These are phyloP conservation scores for Steinernema carpocapsae DNA, from an alignment of 2,888 invertebrate genomes.

Conservation along the genomic window DNA sequence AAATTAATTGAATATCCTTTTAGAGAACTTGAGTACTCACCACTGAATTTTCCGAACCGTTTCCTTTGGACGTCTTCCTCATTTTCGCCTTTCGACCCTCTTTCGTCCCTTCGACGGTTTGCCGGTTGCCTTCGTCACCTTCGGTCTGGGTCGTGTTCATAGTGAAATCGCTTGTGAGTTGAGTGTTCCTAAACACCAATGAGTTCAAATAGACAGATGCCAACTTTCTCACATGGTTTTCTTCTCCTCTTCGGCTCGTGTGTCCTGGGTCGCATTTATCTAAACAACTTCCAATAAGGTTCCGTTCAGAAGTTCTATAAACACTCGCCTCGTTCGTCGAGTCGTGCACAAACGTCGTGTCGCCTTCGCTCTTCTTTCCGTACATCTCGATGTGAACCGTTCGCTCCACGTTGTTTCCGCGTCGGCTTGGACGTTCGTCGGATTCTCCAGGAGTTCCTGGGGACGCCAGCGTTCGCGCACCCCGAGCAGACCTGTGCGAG, in stretches of 20 bases:
- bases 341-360: background rate
- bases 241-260: background rate
- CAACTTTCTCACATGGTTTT: too few relatives aligned
- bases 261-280: background rate
- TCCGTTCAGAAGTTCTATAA: background rate
- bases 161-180: background rate
- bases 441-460: too few relatives aligned
- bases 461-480: too few relatives aligned
- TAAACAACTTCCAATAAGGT: background rate
- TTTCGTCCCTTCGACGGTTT: background rate
- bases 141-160: too few relatives aligned
- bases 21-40: too few relatives aligned
- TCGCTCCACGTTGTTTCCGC: background rate
- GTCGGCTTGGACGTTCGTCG: too few relatives aligned
- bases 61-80: background rate
- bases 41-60: background rate
- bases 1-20: too few relatives aligned
- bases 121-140: background rate
- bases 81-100: background rate
- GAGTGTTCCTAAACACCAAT: background rate
- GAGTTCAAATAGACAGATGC: too few relatives aligned
- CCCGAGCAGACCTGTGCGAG: too few relatives aligned
- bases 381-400: background rate
- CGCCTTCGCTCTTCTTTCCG: conserved; percentile 17
- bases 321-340: background rate